Base-by-base conservation (phyloP, 2,888 invertebrate genomes). In the Drosophila buzzatii region DNA sequence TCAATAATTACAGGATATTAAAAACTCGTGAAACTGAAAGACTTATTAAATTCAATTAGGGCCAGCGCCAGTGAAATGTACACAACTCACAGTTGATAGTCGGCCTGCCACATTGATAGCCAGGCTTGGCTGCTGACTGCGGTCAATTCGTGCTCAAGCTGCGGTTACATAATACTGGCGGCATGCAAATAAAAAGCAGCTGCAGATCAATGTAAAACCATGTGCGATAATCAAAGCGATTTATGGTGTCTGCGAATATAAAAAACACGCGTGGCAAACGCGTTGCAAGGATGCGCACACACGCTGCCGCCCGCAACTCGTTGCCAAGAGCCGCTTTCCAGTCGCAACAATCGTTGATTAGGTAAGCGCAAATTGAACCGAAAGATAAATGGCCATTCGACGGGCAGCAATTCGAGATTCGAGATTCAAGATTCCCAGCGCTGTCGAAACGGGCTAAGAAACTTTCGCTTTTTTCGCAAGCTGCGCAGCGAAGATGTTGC, bases 381-480 rank as follows among this genome's bases (percentile, higher is more conserved):
- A 68, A 68, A 81, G 85, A 90, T 90, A 85, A 89, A 85, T 80
- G 78, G 75, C 73, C 71, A 72, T 66, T 79, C 58, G 74, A 69
- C 64, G 70, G 74, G 47, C 73, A 62, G 78, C 72, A 83, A 75
- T 72, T 75, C 31, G 31, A 49, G 49, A 49, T 51, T 51, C 49
- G 86, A 85, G 90, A 85, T 51, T 51, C 49, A 83, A 85, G 90
- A 85, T 88, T 85, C 89, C 90, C 90, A 85, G 71, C 74, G 58
- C 63, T 66, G 33, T 16, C 41, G 18, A 18, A 65, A 51, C 80
- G 61, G 52, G 73, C 70, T 53, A 62, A 69, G 65, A 73, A 79
- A 85, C 85, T 85, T 85, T 85, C 85, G 85, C 90, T 85, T 85
- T 90, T 66, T 62, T 55, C 23, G 18, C 60, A 64, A 70, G 68